Conservation (phyloP, 2,888 invertebrate species). For the Anticlea derivata region DNA sequence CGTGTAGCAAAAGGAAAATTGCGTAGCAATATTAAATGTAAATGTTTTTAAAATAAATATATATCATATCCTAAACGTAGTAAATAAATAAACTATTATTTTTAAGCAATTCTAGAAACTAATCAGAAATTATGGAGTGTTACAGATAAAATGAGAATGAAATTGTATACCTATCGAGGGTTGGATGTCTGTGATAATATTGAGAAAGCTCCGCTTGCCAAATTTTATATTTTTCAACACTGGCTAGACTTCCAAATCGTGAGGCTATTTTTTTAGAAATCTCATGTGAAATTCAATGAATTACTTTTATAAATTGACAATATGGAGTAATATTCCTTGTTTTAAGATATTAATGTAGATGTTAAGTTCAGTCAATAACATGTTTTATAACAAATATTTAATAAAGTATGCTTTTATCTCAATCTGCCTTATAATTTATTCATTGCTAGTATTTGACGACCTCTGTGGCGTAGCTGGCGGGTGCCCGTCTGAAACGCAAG, state of each 20-base stretch:
- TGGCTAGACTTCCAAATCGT: slow-evolving; percentile 34
- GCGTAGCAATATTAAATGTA: slow-evolving; percentile 19
- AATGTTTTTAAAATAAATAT: slow-evolving; percentile 4
- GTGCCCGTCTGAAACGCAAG: too few relatives aligned
- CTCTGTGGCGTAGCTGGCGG: too few relatives aligned
- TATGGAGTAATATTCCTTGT: slow-evolving; percentile 11
- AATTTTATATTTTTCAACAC: slow-evolving; percentile 40
- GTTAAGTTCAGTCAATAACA: slow-evolving; percentile 46
- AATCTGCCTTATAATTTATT: not conserved
- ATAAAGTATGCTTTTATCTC: slow-evolving; percentile 18
- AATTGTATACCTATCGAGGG: slow-evolving; percentile 23
- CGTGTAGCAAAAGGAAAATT: slow-evolving; percentile 13
- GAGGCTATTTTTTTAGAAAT: slow-evolving; percentile 29
- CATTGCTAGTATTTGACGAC: too few relatives aligned
- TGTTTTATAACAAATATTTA: slow-evolving; percentile 39
- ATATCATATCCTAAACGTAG: slow-evolving; percentile 10
- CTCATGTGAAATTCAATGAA: slow-evolving; percentile 23
- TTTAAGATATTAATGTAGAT: slow-evolving; percentile 38
- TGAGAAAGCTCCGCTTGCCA: slow-evolving; percentile 43
- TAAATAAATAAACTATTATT: not conserved
- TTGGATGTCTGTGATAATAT: slow-evolving; percentile 34
- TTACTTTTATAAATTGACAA: slow-evolving; percentile 26
- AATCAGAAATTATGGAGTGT: slow-evolving; percentile 13
- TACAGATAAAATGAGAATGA: slow-evolving; percentile 13
- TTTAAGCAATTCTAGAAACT: not conserved